Evolutionary conservation across 2,797 vertebrate genomes (phyloP).

Genomic region (Neopelma chrysocephalum): DNA sequence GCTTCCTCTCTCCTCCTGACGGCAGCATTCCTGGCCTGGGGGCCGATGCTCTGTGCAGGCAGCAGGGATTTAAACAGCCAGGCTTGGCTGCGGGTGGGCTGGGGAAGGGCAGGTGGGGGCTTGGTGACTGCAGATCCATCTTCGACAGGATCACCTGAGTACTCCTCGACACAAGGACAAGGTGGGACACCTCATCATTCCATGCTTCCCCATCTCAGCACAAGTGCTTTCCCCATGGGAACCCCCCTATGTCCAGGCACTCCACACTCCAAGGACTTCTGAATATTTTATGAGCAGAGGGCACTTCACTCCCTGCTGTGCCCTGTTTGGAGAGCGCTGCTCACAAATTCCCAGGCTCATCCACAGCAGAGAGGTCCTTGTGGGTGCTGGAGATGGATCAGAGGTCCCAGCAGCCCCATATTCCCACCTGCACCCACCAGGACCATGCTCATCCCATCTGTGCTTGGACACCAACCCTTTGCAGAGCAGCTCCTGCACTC

Average conservation of each 20-base stretch:
- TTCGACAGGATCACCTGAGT: background rate
- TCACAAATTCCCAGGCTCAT: background rate
- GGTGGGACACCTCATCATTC: background rate
- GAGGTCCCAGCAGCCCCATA: background rate
- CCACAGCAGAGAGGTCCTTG: background rate
- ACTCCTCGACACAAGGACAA: background rate
- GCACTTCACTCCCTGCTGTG: background rate
- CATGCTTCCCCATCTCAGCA: background rate
- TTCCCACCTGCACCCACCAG: background rate
- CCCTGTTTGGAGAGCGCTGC: background rate
- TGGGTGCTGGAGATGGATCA: background rate
- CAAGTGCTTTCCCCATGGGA: background rate
- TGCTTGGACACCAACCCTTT: fast-evolving
- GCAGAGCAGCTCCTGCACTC: background rate
- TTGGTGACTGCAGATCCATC: background rate
- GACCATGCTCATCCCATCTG: fast-evolving
- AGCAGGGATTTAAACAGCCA: background rate
- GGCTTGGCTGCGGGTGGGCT: background rate
- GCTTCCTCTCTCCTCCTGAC: background rate
- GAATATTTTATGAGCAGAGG: background rate
- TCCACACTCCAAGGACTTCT: background rate
- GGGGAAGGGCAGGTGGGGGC: background rate
- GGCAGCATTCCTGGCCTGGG: background rate
- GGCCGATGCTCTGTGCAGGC: background rate
- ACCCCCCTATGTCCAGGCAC: background rate